Base-by-base conservation (phyloP, 2,113 vertebrate species). In the Odocoileus virginianus region DNA sequence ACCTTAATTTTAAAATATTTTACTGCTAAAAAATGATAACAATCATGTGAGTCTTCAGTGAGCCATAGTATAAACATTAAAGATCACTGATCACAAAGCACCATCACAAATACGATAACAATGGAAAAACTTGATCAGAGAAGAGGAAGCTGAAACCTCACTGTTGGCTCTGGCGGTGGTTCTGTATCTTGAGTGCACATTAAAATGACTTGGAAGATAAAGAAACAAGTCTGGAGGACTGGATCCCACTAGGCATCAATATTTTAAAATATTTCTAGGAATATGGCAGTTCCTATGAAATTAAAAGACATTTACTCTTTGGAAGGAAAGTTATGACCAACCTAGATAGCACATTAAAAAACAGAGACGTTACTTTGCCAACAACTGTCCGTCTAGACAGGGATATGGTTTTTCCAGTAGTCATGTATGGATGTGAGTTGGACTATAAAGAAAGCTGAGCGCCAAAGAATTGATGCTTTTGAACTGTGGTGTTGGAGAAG, bases 391-490 rank as follows among this genome's bases (percentile, higher is more conserved):
- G 0, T 67, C 4, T 36, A 67, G 33, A 21, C 64, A 36, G n/a
- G 64, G 33, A 33, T 54, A 67, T 11, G 64, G 64, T 36, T 67
- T 67, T 67, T 67, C 64, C 33, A 21, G 17, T 10, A 1, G 33
- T 11, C 64, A 67, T 36, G 4, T 67, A 67, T 10, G 17, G 64
- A 10, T 67, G 64, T 36, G n/a, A 21, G n/a, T 71, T 71, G n/a
- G 33, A 71, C n/a, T 36, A 0, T 21, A 21, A 71, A 71, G 64
- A 71, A 71, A 71, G 4, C n/a, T 71, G 64, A n/a, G 7, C 0
- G 0, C 61, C 2, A 0, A 67, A n/a, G 61, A 54, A 67, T 2
- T n/a, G 16, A n/a, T 67, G 16, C 16, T 67, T n/a, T n/a, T n/a
- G 33, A 67, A 67, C 1, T 67, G 61, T n/a, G 16, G 16, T n/a